phyloP scores from a whole-genome alignment of 2,797 vertebrate species.

The Phyllotis vaccarum region DNA sequence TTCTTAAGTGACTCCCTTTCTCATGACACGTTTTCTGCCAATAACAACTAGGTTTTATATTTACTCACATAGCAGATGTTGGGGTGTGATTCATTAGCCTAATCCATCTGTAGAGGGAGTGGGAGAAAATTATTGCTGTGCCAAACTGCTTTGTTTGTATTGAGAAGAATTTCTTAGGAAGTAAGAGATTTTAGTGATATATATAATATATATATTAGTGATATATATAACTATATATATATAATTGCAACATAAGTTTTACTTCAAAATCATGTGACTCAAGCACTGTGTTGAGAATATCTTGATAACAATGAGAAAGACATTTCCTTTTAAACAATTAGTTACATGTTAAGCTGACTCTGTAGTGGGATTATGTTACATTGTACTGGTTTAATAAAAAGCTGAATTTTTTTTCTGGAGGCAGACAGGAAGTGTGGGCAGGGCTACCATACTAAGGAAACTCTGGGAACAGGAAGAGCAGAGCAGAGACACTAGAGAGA shows the following conservation, averaged over 20 bases:
- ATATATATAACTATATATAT: too few relatives aligned
- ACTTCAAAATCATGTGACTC: background rate
- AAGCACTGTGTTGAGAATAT: background rate
- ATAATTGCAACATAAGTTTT: background rate
- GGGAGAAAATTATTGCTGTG: background rate
- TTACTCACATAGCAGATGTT: background rate
- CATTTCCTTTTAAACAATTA: background rate
- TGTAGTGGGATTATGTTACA: too few relatives aligned
- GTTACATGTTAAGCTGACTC: background rate
- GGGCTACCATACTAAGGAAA: too few relatives aligned
- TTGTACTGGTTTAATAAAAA: too few relatives aligned
- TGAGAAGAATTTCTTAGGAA: background rate
- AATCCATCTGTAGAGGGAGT: background rate
- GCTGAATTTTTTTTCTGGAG: too few relatives aligned
- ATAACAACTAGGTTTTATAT: background rate
- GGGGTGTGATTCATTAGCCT: background rate
- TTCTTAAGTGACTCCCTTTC: background rate
- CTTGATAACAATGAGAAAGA: background rate
- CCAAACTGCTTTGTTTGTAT: background rate
- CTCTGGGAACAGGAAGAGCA: too few relatives aligned
- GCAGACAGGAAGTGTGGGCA: too few relatives aligned
- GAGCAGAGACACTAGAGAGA: too few relatives aligned
- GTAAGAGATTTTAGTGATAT: background rate
- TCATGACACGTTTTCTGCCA: background rate
- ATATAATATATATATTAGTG: conserved; percentile 6